A percentile compares a stretch with the other conserved stretches of the same genome.
Evolutionary conservation across 2,113 vertebrate species (phyloP).

Genomic region (Serilophus lunatus): DNA sequence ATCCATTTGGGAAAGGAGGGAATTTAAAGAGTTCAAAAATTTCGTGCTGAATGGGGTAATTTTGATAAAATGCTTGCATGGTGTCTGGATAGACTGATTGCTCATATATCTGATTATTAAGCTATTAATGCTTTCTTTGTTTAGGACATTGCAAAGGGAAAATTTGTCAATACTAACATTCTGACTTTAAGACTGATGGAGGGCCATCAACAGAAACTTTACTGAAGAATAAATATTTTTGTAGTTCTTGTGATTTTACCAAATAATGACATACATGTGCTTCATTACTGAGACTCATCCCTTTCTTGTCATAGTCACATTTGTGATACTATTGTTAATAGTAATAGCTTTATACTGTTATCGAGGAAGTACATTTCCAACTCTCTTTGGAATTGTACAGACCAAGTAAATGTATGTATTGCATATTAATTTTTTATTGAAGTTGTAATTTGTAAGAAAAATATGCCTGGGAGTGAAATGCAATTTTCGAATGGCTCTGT

Average conservation of each 20-base stretch:
- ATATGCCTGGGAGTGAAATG: not conserved
- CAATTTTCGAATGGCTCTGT: not conserved
- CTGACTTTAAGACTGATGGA: not conserved
- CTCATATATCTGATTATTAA: not conserved
- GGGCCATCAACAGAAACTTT: constrained; percentile 15
- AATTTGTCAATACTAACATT: constrained; percentile 1
- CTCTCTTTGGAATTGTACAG: not conserved
- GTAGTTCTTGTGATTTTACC: constrained; percentile 14
- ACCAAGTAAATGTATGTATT: not conserved
- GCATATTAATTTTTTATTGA: not conserved
- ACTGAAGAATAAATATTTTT: constrained; percentile 45
- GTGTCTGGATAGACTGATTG: constrained; percentile 10
- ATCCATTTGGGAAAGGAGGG: not conserved
- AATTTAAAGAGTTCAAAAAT: not conserved
- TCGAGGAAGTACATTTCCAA: not conserved
- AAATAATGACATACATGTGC: not conserved
- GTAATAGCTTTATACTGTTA: not conserved
- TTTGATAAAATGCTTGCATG: constrained; percentile 33
- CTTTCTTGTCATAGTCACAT: not conserved
- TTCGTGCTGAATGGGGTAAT: not conserved
- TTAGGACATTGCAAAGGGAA: constrained; percentile 18
- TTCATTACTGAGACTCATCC: not conserved
- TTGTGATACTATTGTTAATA: not conserved
- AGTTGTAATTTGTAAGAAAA: not conserved
- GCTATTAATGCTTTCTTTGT: constrained; percentile 52